Base-by-base conservation (phyloP, 2,113 vertebrate genomes). In the Cygnus atratus region DNA sequence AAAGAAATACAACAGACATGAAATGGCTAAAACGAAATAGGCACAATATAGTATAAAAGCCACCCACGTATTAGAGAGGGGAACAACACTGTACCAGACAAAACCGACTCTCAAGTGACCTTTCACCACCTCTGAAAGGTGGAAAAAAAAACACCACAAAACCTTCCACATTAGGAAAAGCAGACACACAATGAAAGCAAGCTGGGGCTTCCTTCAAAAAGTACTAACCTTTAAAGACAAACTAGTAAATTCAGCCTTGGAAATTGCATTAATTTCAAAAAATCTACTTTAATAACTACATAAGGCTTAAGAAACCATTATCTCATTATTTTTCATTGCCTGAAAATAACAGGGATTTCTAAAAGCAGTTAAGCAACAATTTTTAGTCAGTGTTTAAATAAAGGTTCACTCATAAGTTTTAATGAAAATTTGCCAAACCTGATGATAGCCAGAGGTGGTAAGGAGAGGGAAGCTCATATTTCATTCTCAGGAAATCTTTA, bases 301-400 rank as follows among this genome's bases (percentile, higher is more conserved):
- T 29, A 77, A 63, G 48, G 13, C 52, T 84, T 91, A 58, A 87
- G 54, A 83, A 92, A 87, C 73, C 54, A 79, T 46, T 78, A 80
- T 66, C 19, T 85, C 37, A 67, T 28, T 85, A 37, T 84, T 92
- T 91, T 88, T 94, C 44, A 73, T 37, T 87, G 67, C 26, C 61
- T 95, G 73, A 87, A 95, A 93, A 83, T 70, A 93, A 88, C 29
- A 76, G 68, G 41, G 37, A 33, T 87, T 96, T 93, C 80, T 89
- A 67, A 87, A 90, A 91, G 55, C 67, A 77, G 46, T 33, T 83
- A 84, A 78, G n/a, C 68, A 85, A 74, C 0, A 11, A 62, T 58
- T 57, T 78, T 91, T 54, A 66, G 41, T 55, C 62, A 70, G 22
- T 72, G 31, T 80, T 94, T 72, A 82, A 95, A 57, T 84, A 82